Conservation (phyloP, 2,113 vertebrate species). For the Cromileptes altivelis region DNA sequence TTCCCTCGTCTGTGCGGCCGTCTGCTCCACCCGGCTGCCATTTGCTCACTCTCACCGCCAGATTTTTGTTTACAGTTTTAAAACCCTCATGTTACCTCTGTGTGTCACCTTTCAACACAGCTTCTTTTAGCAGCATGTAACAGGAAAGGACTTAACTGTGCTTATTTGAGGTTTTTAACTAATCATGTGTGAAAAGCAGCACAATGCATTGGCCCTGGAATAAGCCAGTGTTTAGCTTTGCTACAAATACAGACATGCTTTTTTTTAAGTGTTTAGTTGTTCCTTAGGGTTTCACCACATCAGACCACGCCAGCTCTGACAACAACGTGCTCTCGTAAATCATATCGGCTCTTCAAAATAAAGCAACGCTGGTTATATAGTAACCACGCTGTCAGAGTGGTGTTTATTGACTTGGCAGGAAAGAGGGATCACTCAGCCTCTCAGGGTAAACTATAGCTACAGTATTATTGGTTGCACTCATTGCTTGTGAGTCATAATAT, state of each 20-base stretch:
- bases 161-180: background rate
- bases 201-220: background rate
- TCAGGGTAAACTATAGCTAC: background rate
- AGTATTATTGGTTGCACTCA: background rate
- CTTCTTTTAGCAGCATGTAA: background rate
- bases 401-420: slow-evolving; percentile 15
- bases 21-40: slow-evolving; percentile 21
- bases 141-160: background rate
- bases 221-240: background rate
- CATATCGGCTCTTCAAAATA: background rate
- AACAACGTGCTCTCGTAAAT: slow-evolving; percentile 21
- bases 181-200: slow-evolving; percentile 17
- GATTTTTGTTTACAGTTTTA: slow-evolving; percentile 17
- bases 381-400: background rate
- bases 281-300: slow-evolving; percentile 10
- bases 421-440: background rate
- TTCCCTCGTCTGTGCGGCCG: slow-evolving; percentile 15
- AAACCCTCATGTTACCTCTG: slow-evolving; percentile 13
- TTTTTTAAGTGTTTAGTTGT: background rate
- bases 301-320: background rate
- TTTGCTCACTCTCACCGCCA: slow-evolving; percentile 2
- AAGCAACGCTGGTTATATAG: background rate
- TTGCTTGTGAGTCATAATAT: background rate
- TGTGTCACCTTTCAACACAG: background rate
- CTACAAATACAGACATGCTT: background rate